Conservation (phyloP, 2,113 vertebrate species). For the Polypterus senegalus region DNA sequence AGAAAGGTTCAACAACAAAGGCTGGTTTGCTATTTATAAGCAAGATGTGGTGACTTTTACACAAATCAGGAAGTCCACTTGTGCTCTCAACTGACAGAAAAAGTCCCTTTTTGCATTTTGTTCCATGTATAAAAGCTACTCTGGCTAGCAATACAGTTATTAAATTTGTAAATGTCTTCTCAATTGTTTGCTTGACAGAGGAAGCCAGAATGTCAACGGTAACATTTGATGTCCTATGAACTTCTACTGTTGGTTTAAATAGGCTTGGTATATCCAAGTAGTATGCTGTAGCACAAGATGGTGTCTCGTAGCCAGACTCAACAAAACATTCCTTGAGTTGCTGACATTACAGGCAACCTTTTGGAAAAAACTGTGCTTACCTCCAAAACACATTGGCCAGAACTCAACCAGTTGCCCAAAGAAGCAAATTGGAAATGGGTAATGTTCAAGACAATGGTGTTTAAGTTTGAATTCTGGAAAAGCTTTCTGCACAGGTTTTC, state of each 20-base stretch:
- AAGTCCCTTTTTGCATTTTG: background rate
- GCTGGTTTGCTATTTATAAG: constrained; percentile 2
- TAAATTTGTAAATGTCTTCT: constrained; percentile 4
- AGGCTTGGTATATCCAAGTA: constrained; percentile 3
- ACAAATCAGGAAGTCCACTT: constrained; percentile 8
- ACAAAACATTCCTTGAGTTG: background rate
- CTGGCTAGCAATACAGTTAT: background rate
- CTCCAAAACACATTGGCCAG: constrained; percentile 11
- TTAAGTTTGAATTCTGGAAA: no score
- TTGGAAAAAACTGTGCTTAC: constrained; percentile 21
- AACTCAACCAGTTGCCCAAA: constrained; percentile 15
- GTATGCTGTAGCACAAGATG: constrained; percentile 2
- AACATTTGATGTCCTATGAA: background rate
- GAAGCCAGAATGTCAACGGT: constrained; percentile 1
- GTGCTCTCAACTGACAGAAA: constrained; percentile 1
- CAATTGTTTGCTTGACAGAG: constrained; percentile 5
- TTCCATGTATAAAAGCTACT: constrained; percentile 7
- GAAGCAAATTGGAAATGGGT: background rate
- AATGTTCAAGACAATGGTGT: no score
- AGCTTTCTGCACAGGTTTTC: no score
- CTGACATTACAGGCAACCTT: background rate
- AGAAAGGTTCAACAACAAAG: constrained; percentile 3
- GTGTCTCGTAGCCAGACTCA: constrained; percentile 3
- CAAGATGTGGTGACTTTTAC: background rate
- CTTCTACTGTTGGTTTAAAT: constrained; percentile 11